Evolutionary conservation across 1,140 invertebrate species (phyloP).

Genomic region (Dufourea novaeangliae): DNA sequence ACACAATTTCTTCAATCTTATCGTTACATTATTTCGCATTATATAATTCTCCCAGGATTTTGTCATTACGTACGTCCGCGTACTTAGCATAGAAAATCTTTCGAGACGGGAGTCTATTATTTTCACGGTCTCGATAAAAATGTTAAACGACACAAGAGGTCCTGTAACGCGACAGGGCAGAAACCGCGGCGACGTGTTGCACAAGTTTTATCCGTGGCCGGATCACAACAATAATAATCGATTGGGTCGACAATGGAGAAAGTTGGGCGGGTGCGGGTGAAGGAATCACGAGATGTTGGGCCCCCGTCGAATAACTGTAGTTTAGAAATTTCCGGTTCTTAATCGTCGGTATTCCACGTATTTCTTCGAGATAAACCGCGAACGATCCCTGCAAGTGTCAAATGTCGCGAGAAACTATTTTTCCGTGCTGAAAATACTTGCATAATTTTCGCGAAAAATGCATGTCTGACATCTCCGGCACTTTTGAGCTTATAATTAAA

Average conservation of each 20-base stretch:
- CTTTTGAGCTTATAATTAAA: neutral
- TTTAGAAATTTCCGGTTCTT: slow-evolving; percentile 30
- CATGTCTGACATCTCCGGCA: too few relatives aligned
- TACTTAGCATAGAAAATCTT: slow-evolving; percentile 14
- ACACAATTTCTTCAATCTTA: neutral
- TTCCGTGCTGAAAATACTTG: too few relatives aligned
- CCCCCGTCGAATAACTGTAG: slow-evolving; percentile 18
- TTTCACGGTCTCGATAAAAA: slow-evolving; percentile 30
- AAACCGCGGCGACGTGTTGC: slow-evolving; percentile 41
- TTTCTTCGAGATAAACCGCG: neutral
- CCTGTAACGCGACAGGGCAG: slow-evolving; percentile 8
- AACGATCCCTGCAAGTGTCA: neutral
- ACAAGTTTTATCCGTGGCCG: slow-evolving; percentile 49
- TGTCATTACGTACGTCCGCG: too few relatives aligned
- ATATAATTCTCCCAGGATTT: neutral
- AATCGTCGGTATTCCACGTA: slow-evolving; percentile 19
- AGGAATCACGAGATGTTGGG: slow-evolving; percentile 44
- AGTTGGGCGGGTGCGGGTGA: slow-evolving; percentile 53
- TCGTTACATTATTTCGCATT: slow-evolving; percentile 4
- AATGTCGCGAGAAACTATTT: neutral
- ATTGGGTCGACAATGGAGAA: slow-evolving; percentile 65
- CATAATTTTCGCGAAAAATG: neutral
- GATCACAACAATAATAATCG: slow-evolving; percentile 66
- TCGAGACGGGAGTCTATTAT: slow-evolving; percentile 37
- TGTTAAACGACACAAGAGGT: slow-evolving; percentile 21